These are phyloP conservation scores for Coregonus sp. DNA, from an alignment of 2,797 vertebrate species.

Conservation along the genomic window DNA sequence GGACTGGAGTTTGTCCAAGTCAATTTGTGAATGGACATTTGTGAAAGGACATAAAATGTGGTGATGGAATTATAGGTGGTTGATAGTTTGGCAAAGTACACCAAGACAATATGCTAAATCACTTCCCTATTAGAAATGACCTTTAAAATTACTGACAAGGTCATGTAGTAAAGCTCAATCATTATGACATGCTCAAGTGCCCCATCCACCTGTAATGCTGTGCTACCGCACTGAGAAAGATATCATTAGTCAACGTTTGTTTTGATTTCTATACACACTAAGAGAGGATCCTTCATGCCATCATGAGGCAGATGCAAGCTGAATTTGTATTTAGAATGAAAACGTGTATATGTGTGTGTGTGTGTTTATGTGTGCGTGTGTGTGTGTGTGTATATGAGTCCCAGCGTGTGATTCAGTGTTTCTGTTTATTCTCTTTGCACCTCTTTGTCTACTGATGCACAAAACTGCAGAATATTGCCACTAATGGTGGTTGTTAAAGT, in stretches of 20 bases:
- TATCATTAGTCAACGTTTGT: too few relatives aligned
- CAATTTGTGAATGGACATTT: not conserved
- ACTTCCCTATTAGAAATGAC: not conserved
- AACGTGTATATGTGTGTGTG: too few relatives aligned
- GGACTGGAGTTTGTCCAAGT: not conserved
- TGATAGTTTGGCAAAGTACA: not conserved
- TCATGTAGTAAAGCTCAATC: not conserved
- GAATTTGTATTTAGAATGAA: too few relatives aligned
- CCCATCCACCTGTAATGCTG: not conserved
- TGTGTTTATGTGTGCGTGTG: too few relatives aligned
- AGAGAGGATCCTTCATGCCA: too few relatives aligned
- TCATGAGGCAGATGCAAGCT: not conserved
- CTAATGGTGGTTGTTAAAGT: conserved; percentile 44
- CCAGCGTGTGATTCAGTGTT: not conserved
- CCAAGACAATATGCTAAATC: not conserved
- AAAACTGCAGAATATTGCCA: conserved; percentile 56
- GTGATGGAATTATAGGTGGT: not conserved
- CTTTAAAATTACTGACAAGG: not conserved
- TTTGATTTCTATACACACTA: too few relatives aligned
- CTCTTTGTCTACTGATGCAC: conserved; percentile 50
- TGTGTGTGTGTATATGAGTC: not conserved
- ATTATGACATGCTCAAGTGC: not conserved
- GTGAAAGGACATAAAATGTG: not conserved
- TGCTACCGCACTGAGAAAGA: not conserved
- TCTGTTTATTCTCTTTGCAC: conserved; percentile 35